Evolutionary conservation across 2,797 vertebrate species (phyloP), one percentile per base, ranked within the genome.

Genomic region (Brotula barbata): DNA sequence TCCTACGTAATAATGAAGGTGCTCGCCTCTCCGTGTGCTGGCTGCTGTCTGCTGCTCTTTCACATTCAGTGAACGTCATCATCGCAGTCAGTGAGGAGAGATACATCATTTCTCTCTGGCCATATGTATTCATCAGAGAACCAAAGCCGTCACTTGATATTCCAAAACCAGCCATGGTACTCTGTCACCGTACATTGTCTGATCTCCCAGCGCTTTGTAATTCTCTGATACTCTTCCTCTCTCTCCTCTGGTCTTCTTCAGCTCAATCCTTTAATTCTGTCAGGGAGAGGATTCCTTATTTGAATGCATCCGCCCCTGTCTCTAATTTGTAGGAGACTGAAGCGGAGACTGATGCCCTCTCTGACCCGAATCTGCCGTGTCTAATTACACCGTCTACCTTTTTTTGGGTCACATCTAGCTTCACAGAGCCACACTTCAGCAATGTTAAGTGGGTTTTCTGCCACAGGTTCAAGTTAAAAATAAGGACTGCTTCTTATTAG

Each of bases 371-470:
- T 83, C 75, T 73, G 71, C 74, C 54, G 56, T 63, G 73, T 86
- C 85, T 88, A 88, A 90, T 90, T 89, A 89, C 75, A 58, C 63
- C 23, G 55, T 73, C 82, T 80, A 73, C 77, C 25, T 73, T 81
- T 78, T 88, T 83, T 83, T 36, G 66, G 77, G 87, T 89, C 68
- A 70, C 68, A 82, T 71, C 77, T 83, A 76, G 72, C 81, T 84
- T 84, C 86, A 77, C 74, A 63, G 64, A 51, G 43, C 75, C 74
- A 78, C 75, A 74, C 81, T 85, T 68, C 73, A 71, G 77, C 79
- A 84, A 85, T 86, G 81, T 81, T 84, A 85, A 82, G 85, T 84
- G 80, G 78, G 70, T 70, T 87, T 85, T 77, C 77, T 68, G 68
- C 72, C 50, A 78, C 37, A 62, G 75, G 72, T 86, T 82, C 59